Evolutionary conservation across 64 coral and sea anemone genomes (phyloP), one percentile per base, ranked within the genome.

Genomic region (Pachyseris speciosa): DNA sequence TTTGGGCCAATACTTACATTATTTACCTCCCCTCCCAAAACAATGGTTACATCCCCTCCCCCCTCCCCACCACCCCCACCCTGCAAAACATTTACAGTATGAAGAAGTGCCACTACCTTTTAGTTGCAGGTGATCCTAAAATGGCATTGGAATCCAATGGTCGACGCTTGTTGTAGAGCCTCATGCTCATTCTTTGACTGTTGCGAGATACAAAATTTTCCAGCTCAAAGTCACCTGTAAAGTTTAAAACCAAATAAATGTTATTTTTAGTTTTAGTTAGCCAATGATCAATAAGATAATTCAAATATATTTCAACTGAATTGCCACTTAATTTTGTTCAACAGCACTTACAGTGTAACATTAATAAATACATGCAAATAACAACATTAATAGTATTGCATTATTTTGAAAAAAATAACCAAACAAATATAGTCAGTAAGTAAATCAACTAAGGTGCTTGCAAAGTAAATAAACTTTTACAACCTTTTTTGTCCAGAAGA

Each of bases 141-240:
- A 20, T 37, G 41, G 53, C 15, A 64, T 80, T 88, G 10, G 72
- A 3, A 17, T 92, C 83, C 57, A 34, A 3, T 45, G 87, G 84
- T n/a, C 86, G 80, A 11, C 94, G 85, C 55, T 96, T 96, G 69
- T 50, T 84, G 26, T 84, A 67, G 5, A 88, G 64, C 27, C 92
- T 72, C 17, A 94, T 39, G 73, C 94, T 96, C 69, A 86, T 88
- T 65, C 94, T 88, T 73, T 96, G 83, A 49, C 45, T 96, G 44
- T 75, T 78, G 32, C 63, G 84, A 55, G 69, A 53, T 13, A 85
- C 57, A 88, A 96, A 84, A 37, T 79, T 38, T 53, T 96, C 90
- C 27, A 96, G 59, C 39, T 92, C 94, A 66, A 41, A 33, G 38
- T 92, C 89, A 84, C 83, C 94, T 96, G 64, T 16, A 17, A 19